Evolutionary conservation across 2,113 vertebrate genomes (phyloP).

Genomic region (Coracopsis vasa): DNA sequence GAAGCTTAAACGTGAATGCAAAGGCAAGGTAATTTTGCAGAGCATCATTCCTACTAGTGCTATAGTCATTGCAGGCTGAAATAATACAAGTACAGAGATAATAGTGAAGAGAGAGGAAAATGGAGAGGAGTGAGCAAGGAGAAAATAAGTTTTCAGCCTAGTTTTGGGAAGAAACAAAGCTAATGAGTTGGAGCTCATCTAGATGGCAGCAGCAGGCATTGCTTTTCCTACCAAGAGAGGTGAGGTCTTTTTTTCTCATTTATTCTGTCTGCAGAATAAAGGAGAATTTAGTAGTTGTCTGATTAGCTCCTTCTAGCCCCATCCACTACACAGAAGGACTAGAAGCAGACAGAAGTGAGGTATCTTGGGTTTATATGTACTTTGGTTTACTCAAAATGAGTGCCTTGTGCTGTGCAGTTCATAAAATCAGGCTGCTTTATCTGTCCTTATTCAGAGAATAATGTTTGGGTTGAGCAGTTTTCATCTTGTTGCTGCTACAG

Average conservation of each 20-base stretch:
- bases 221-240: background rate
- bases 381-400: background rate
- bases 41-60: background rate
- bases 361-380: background rate
- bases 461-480: background rate
- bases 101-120: background rate
- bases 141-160: background rate
- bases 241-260: background rate
- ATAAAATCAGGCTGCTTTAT: background rate
- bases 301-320: background rate
- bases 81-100: background rate
- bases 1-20: background rate
- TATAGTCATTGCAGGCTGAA: background rate
- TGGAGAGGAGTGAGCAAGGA: background rate
- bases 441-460: background rate
- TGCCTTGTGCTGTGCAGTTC: background rate
- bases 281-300: background rate
- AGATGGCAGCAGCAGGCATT: slow-evolving; percentile 32
- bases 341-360: background rate
- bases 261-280: background rate
- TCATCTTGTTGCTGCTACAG: background rate
- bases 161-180: background rate
- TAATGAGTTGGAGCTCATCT: slow-evolving; percentile 27
- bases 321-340: background rate
- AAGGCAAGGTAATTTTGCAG: background rate